Evolutionary conservation across 2,888 invertebrate species (phyloP), one percentile per base, ranked within the genome.

Genomic region (Imbricaverruca yamaguchii): DNA sequence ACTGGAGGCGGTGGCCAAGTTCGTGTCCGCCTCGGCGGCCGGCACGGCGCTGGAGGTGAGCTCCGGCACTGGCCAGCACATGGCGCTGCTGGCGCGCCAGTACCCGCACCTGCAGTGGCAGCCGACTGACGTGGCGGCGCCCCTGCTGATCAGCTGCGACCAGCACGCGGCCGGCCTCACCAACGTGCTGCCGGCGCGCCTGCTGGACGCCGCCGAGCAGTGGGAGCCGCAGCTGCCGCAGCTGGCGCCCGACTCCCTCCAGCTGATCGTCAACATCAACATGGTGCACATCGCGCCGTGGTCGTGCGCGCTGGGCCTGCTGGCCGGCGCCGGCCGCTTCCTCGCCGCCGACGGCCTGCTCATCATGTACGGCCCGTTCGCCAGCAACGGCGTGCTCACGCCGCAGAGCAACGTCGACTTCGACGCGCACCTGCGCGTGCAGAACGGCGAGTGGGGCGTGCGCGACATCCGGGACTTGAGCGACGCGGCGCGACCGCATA

Each of bases 211-310:
- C 13, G 21, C 59, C 18, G n/a, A 23, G 12, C 12, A 23, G 2
- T 80, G 80, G 80, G n/a, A 1, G 57, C 12, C 3, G 18, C 25
- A 56, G 23, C 25, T 80, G 80, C 59, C 78, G 25, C 83, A 84
- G 61, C 77, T 86, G 15, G 80, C 83, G 8, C 80, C 84, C 18
- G 82, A 84, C 63, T 85, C 89, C 82, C 90, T 91, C 85, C 94
- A 96, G 87, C 92, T 93, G 84, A 91, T 96, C 84, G 90, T 93
- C 83, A 93, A 92, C 88, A 90, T 92, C 74, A 97, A 97, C 86
- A 93, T 97, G 93, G 92, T 96, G 80, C 96, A 97, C 86, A 93
- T 96, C 82, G 91, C 92, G 80, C 93, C 94, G 0, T 93, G 90
- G 88, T 87, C 89, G 65, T 94, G 94, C 85, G 91, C 94, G 0